Base-by-base conservation (phyloP, 1,140 invertebrate species). In the Heterodera carotae region DNA sequence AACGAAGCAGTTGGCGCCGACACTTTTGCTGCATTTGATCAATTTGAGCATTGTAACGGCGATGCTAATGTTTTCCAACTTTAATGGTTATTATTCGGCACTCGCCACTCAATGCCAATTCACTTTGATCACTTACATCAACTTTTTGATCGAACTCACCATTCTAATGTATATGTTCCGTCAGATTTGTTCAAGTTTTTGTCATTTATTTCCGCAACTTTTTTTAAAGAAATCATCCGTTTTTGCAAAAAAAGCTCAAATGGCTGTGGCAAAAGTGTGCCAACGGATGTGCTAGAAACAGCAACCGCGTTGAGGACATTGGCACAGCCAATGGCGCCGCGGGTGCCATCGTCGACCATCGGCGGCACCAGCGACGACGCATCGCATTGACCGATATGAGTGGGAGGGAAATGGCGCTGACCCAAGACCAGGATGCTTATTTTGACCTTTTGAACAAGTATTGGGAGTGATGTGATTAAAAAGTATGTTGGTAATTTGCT, bases 1-100 rank as follows among this genome's bases (percentile, higher is more conserved):
- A 71, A 71, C 69, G 22, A 48, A 48, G 34, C 69, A 71, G 33
- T 25, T 71, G 31, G 33, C 59, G 22, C 69, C 69, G 27, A 71
- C 69, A 22, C n/a, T 71, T 25, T 71, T 31, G 31, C n/a, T 71
- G 1, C 69, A 71, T 53, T 56, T 56, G 48, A 22, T 22, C 15
- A 56, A 56, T 56, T 56, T 56, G 48, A 25, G 15, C 22, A 56
- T 56, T 56, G 48, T 56, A 22, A 22, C 15, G 12, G 48, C 15
- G 18, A 18, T 1, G 39, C 2, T 43, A 56, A 15, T 22, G 15
- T 56, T 22, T 22, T 5, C 5, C 1, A 18, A 56, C 22, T 56
- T 1, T 56, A 18, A 0, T 22, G 18, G 22, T 5, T 56, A 22
- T 56, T 56, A 1, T 22, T 56, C 4, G 18, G 12, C 48, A 22